These are phyloP conservation scores for Tetheella fluctuosa DNA, from an alignment of 2,888 invertebrate genomes.

Conservation along the genomic window DNA sequence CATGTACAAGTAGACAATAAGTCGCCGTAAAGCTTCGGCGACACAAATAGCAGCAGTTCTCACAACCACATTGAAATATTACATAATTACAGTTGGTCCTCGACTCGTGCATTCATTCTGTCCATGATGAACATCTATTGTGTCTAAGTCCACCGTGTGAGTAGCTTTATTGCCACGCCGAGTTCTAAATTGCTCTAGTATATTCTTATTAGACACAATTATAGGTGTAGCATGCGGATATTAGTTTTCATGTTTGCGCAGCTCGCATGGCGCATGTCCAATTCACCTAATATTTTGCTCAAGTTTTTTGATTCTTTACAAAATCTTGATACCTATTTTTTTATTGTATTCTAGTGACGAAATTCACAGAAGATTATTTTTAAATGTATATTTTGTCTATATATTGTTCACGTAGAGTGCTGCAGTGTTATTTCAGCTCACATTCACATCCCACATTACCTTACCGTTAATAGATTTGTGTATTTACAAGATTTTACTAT, in stretches of 20 bases:
- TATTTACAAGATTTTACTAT: neutral
- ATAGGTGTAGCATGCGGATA: constrained; percentile 7
- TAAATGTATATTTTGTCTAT: neutral
- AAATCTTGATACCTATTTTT: too few relatives aligned
- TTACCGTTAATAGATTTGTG: neutral
- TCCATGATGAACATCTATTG: constrained; percentile 25
- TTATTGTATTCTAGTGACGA: too few relatives aligned
- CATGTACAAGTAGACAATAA: constrained; percentile 35
- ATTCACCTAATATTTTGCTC: neutral
- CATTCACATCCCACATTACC: neutral
- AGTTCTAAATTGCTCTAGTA: neutral
- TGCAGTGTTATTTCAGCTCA: neutral
- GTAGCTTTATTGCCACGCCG: neutral
- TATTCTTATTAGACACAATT: constrained; percentile 5
- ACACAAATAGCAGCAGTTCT: constrained; percentile 41
- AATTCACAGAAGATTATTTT: too few relatives aligned
- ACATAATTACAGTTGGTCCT: constrained; percentile 49
- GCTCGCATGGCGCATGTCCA: neutral
- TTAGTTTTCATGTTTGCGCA: neutral
- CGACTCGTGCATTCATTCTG: constrained; percentile 20
- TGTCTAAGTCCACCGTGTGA: constrained; percentile 12
- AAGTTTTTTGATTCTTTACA: neutral
- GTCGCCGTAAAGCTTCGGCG: constrained; percentile 35
- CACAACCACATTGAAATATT: constrained; percentile 56
- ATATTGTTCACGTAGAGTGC: neutral